Evolutionary conservation across 1,140 invertebrate genomes (phyloP).

Genomic region (Amphibalanus amphitrite): DNA sequence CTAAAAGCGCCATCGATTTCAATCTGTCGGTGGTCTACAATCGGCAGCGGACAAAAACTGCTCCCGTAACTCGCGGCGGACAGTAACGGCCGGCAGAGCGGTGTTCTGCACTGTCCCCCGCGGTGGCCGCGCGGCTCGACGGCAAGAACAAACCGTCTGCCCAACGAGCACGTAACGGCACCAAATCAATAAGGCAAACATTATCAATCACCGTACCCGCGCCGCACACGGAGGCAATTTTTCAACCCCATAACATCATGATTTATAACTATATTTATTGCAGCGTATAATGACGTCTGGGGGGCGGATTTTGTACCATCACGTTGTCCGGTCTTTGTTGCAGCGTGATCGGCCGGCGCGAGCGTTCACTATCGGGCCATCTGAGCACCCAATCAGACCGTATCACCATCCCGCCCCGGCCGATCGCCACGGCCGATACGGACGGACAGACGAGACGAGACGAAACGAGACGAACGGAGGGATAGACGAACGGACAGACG

Average conservation of each 20-base stretch:
- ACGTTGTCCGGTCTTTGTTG: background rate
- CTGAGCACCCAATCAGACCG: background rate
- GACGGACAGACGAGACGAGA: too few relatives aligned
- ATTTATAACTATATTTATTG: slow-evolving; percentile 1
- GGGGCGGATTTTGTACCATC: background rate
- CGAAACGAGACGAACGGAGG: too few relatives aligned
- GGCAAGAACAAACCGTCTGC: background rate
- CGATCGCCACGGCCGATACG: background rate
- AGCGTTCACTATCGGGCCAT: background rate
- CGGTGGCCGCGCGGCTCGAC: background rate
- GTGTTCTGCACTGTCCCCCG: background rate
- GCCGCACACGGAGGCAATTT: background rate
- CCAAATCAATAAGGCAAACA: background rate
- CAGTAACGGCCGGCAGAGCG: too few relatives aligned
- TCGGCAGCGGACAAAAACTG: too few relatives aligned
- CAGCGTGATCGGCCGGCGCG: background rate
- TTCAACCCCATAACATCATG: background rate
- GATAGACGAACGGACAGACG: too few relatives aligned
- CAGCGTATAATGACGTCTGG: background rate
- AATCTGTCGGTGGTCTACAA: too few relatives aligned
- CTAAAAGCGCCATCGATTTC: too few relatives aligned
- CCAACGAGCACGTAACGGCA: background rate
- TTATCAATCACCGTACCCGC: background rate
- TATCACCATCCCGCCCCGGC: background rate
- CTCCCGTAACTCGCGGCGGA: too few relatives aligned